Evolutionary conservation across 2,888 invertebrate species (phyloP).

Genomic region (Pandemis cinnamomeana): DNA sequence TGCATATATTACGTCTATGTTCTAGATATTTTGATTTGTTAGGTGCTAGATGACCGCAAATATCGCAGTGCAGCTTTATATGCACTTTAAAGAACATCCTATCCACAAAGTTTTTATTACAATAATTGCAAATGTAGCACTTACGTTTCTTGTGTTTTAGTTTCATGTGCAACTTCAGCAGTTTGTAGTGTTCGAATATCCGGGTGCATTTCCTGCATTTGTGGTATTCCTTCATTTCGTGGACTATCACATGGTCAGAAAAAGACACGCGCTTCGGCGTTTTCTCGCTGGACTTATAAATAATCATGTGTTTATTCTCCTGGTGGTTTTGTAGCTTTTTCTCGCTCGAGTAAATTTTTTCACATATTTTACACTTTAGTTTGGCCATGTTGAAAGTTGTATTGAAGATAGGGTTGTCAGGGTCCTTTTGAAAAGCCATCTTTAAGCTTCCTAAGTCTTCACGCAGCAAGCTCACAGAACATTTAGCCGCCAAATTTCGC

Average conservation of each 20-base stretch:
- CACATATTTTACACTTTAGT: constrained; percentile 69
- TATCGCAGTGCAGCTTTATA: constrained; percentile 72
- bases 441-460: constrained; percentile 59
- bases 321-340: constrained; percentile 68
- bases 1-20: constrained; percentile 63
- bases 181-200: constrained; percentile 65
- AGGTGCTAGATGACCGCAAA: constrained; percentile 58
- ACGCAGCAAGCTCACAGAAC: constrained; percentile 58
- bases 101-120: constrained; percentile 69
- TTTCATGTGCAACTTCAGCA: constrained; percentile 65
- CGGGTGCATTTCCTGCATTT: constrained; percentile 73
- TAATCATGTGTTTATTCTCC: constrained; percentile 69
- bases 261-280: constrained; percentile 72
- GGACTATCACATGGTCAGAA: constrained; percentile 71
- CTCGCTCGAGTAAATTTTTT: constrained; percentile 63
- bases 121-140: constrained; percentile 76
- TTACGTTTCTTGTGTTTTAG: constrained; percentile 70
- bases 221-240: constrained; percentile 70
- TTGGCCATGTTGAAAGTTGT: constrained; percentile 48
- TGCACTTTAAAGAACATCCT: constrained; percentile 76
- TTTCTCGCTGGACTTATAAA: constrained; percentile 55
- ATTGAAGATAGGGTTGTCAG: constrained; percentile 20
- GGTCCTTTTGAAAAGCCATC: constrained; percentile 43
- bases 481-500: constrained; percentile 50
- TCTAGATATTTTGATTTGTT: constrained; percentile 57